Conservation (phyloP, 2,113 vertebrate species). For the Parus major region DNA sequence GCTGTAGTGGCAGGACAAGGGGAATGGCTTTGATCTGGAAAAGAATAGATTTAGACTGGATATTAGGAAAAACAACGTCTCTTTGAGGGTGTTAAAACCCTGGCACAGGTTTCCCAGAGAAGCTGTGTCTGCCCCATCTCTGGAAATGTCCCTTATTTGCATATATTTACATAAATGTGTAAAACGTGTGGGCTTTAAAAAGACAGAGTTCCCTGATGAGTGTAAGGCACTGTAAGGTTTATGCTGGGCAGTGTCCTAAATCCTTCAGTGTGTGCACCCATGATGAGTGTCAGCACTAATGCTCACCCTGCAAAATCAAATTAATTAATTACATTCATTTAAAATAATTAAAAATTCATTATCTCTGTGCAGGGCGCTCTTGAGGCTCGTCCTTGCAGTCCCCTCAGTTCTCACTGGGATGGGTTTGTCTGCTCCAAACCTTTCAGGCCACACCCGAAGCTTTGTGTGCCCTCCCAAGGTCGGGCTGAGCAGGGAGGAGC, state of each 20-base stretch:
- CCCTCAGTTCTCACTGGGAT: conserved; percentile 87
- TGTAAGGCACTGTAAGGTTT: not conserved
- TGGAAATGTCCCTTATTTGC: not conserved
- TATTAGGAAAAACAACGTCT: not conserved
- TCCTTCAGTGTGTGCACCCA: not conserved
- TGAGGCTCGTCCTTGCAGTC: conserved; percentile 86
- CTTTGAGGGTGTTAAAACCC: not conserved
- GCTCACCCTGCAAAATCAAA: not conserved
- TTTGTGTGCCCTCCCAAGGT: conserved; percentile 89
- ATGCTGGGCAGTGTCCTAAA: not conserved
- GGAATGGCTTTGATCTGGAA: not conserved
- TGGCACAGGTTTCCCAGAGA: not conserved
- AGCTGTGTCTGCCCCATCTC: not conserved
- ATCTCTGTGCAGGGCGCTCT: conserved; percentile 62
- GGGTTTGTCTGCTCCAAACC: conserved; percentile 89
- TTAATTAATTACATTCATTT: not conserved
- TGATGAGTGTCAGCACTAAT: not conserved
- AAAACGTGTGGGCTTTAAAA: not conserved
- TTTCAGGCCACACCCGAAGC: conserved; percentile 86
- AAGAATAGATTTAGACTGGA: not conserved
- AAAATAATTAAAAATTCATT: not conserved
- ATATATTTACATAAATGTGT: not conserved
- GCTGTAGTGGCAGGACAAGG: not conserved
- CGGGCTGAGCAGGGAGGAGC: conserved; percentile 91
- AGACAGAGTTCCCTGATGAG: not conserved